Conservation (phyloP, 2,113 vertebrate genomes). For the Microcebus tavaratra region DNA sequence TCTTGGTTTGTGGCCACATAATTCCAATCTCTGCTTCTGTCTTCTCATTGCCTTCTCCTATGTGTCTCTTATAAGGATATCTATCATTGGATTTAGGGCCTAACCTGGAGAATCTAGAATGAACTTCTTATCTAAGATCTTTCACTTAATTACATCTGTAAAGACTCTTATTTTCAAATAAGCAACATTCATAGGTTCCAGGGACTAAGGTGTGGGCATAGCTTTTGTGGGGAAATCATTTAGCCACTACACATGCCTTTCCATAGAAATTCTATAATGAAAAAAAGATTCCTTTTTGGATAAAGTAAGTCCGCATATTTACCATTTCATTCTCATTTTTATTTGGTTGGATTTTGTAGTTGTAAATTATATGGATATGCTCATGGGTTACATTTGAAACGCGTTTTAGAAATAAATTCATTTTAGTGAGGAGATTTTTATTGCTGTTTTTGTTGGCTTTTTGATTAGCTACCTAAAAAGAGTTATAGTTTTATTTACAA, state of each 20-base stretch:
- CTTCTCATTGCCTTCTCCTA: neutral
- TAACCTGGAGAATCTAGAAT: neutral
- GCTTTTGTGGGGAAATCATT: neutral
- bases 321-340: neutral
- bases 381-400: neutral
- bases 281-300: neutral
- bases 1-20: neutral
- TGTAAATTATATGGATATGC: neutral
- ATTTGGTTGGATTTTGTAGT: neutral
- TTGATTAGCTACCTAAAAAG: slow-evolving; percentile 10
- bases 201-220: neutral
- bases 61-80: neutral
- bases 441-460: neutral
- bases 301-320: neutral
- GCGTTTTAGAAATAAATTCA: slow-evolving; percentile 35
- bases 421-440: slow-evolving; percentile 11
- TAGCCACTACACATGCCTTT: neutral
- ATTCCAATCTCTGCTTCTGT: neutral
- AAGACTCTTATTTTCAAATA: neutral
- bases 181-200: neutral
- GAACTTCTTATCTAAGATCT: neutral
- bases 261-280: neutral
- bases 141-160: neutral
- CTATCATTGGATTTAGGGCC: neutral
- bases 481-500: slow-evolving; percentile 17